Evolutionary conservation across 2,797 vertebrate genomes (phyloP), one percentile per base, ranked within the genome.

Genomic region (Melanotaenia parkinsoni): DNA sequence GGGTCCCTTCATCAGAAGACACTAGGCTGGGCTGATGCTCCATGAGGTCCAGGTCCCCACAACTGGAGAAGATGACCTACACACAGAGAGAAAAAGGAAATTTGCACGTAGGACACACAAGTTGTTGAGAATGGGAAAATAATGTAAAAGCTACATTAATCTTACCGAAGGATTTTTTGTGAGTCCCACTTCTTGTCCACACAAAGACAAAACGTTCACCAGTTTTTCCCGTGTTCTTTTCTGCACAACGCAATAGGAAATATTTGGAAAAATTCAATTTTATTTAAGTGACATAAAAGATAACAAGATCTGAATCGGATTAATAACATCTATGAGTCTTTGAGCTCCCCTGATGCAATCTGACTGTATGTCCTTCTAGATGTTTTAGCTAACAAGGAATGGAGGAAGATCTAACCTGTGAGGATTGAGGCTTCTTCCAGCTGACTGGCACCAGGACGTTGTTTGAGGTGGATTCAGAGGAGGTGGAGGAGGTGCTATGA

Each of bases 161-260:
- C 96, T 96, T 93, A 99, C 98, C 13, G 98, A 99, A 71, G 98
- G 98, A 73, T 99, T 99, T 94, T 99, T 99, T 82, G 96, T 98
- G 77, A 99, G 94, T 16, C 97, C 98, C 50, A 98, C 97, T 93
- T 99, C 97, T 90, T 99, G 98, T 80, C 98, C 98, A 83, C 97
- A 99, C 16, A 99, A 87, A 70, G 97, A 97, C 74, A 99, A 95
- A 7, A 99, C 98, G 18, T 98, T 96, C 72, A 99, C 98, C 88
- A 99, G 88, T 84, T 99, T 99, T 88, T 99, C 98, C 72, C 98
- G 94, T 12, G 97, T 99, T 86, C 97, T 95, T 92, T 99, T 99
- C 98, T 99, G 88, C 50, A 90, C 78, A 76, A 26, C 68, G 28
- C 72, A 84, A 93, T 63, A 1, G 3, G 0, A 67, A 40, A 74